These are phyloP conservation scores for Pipra filicauda DNA, from an alignment of 2,113 vertebrate genomes.

Conservation along the genomic window DNA sequence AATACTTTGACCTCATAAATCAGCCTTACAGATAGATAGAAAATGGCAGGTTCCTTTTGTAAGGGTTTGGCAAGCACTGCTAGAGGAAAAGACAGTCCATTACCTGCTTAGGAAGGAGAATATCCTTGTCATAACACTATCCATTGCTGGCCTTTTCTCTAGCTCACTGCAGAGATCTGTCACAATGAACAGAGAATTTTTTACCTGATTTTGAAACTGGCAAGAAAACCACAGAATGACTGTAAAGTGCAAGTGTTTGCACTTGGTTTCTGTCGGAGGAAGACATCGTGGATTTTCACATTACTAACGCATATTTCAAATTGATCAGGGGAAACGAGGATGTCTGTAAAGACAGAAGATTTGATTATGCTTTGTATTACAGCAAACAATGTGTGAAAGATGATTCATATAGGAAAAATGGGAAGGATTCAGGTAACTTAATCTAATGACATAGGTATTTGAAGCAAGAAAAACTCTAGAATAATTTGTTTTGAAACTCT, in stretches of 20 bases:
- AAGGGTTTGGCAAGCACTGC: background rate
- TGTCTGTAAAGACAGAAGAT: background rate
- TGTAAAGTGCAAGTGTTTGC: background rate
- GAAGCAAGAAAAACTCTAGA: background rate
- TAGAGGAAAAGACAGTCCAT: background rate
- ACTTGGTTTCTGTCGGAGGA: background rate
- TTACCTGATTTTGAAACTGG: background rate
- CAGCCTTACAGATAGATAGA: background rate
- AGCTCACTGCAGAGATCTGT: background rate
- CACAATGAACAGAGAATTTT: background rate
- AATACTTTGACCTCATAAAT: background rate
- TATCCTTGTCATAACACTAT: background rate
- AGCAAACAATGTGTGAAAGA: background rate
- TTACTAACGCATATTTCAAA: background rate
- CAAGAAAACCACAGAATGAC: background rate
- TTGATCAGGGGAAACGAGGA: background rate
- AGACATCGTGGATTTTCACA: background rate
- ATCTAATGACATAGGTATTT: background rate
- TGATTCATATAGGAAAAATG: background rate
- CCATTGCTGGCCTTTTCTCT: background rate
- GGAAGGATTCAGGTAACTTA: background rate
- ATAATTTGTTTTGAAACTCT: background rate
- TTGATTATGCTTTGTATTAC: background rate
- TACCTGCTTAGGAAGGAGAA: background rate
- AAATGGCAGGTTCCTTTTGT: background rate